Evolutionary conservation across 2,888 invertebrate genomes (phyloP).

Genomic region (Andricus quercusramuli): DNA sequence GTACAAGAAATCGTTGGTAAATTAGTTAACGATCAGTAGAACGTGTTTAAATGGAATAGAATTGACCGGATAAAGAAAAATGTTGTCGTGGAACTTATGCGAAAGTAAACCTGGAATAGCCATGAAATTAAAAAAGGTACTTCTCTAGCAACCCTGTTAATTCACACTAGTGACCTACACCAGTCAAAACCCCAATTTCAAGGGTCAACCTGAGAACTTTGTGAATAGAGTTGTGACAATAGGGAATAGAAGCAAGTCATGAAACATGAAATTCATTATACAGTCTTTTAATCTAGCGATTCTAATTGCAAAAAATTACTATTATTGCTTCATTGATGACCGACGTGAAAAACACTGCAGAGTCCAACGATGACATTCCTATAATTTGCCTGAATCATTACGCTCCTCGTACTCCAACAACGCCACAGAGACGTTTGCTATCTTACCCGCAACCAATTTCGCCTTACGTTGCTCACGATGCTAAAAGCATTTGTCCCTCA

Average conservation of each 20-base stretch:
- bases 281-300: background rate
- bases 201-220: too few species aligned
- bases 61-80: too few species aligned
- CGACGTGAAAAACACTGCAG: conserved; percentile 50
- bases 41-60: too few species aligned
- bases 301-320: conserved; percentile 28
- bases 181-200: background rate
- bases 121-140: too few species aligned
- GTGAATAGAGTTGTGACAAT: background rate
- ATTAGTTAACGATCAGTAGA: too few species aligned
- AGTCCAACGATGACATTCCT: conserved; percentile 56
- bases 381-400: conserved; percentile 64
- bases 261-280: background rate
- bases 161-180: background rate
- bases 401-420: conserved; percentile 66
- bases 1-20: too few species aligned
- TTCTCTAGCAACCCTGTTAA: background rate
- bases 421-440: conserved; percentile 69
- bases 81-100: too few species aligned
- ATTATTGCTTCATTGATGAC: conserved; percentile 41
- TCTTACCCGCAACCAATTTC: conserved; percentile 68
- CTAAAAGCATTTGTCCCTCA: conserved; percentile 74
- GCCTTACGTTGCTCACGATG: conserved; percentile 54
- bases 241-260: background rate
- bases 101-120: too few species aligned